Evolutionary conservation across 2,888 invertebrate genomes (phyloP).

Genomic region (Pharmacophagus antenor): DNA sequence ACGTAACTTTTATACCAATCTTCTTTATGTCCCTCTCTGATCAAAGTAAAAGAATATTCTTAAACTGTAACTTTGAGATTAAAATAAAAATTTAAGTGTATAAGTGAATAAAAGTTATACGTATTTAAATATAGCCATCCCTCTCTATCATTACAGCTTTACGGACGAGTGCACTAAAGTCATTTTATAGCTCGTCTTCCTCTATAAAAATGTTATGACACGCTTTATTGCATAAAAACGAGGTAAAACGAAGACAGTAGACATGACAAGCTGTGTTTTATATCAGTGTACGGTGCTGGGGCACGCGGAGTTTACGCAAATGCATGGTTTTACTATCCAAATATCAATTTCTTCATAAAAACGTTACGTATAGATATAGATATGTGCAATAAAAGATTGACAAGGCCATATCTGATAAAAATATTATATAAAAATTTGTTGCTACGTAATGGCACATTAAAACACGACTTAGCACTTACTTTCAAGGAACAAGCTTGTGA

Average conservation of each 20-base stretch:
- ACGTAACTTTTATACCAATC: neutral
- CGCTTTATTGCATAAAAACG: slow-evolving; percentile 60
- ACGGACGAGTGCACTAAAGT: slow-evolving; percentile 46
- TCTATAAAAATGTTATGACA: slow-evolving; percentile 71
- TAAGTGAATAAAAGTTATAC: slow-evolving; percentile 6
- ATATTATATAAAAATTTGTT: neutral
- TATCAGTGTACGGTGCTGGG: slow-evolving; percentile 37
- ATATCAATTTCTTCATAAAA: slow-evolving; percentile 42
- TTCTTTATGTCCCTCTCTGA: neutral
- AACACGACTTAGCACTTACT: too few species aligned
- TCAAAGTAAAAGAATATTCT: neutral
- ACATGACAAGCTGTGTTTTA: slow-evolving; percentile 68
- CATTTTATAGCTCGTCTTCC: slow-evolving; percentile 59
- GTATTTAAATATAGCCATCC: slow-evolving; percentile 3
- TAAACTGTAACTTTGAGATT: neutral
- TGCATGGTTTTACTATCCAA: slow-evolving; percentile 43
- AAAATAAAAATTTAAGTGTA: slow-evolving; percentile 1
- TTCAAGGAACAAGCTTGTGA: too few species aligned
- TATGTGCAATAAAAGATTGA: slow-evolving; percentile 12
- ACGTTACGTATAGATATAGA: slow-evolving; percentile 9
- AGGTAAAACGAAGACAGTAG: slow-evolving; percentile 54
- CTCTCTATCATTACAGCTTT: slow-evolving; percentile 25
- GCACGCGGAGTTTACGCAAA: slow-evolving; percentile 52
- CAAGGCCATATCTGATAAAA: neutral
- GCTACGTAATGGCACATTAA: too few species aligned